Conservation (phyloP, 37 sponge, comb jelly and placozoan species). For the Hexactinellida sp. region DNA sequence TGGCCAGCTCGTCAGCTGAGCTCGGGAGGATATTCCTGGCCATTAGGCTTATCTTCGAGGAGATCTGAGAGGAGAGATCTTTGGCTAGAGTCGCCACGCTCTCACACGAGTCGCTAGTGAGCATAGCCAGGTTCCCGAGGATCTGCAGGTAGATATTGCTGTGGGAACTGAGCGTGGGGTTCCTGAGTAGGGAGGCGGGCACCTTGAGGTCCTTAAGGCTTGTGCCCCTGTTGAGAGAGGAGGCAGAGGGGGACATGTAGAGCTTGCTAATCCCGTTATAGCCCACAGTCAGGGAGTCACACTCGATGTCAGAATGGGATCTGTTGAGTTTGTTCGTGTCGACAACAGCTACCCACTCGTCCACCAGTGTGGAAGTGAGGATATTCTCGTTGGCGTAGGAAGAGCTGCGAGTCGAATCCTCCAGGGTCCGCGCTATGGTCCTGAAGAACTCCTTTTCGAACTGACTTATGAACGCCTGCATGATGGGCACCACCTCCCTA, state of each 20-base stretch:
- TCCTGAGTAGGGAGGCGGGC: not conserved
- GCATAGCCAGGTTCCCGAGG: not conserved
- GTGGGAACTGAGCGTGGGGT: not conserved
- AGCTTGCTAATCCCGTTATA: not conserved
- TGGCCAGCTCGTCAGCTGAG: not conserved
- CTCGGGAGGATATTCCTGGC: not conserved
- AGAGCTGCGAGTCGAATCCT: not conserved
- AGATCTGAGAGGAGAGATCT: not conserved
- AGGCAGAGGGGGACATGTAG: not conserved
- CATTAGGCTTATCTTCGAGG: not conserved
- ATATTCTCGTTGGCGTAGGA: not conserved
- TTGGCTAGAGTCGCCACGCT: not conserved
- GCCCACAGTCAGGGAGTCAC: not conserved
- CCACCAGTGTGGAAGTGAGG: not conserved
- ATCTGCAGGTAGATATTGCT: not conserved
- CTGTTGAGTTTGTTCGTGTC: not conserved
- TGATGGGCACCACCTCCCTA: constrained; percentile 74
- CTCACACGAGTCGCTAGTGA: not conserved
- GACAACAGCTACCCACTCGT: not conserved
- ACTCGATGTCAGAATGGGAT: not conserved
- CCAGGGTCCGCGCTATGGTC: constrained; percentile 16
- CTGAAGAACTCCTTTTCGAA: constrained; percentile 55
- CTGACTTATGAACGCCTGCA: constrained; percentile 50
- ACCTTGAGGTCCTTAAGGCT: not conserved
- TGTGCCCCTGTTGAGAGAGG: not conserved